A percentile compares a stretch with the other conserved stretches of the same genome.
Conservation (phyloP, 1,140 invertebrate genomes). For the Papilio xuthus region DNA sequence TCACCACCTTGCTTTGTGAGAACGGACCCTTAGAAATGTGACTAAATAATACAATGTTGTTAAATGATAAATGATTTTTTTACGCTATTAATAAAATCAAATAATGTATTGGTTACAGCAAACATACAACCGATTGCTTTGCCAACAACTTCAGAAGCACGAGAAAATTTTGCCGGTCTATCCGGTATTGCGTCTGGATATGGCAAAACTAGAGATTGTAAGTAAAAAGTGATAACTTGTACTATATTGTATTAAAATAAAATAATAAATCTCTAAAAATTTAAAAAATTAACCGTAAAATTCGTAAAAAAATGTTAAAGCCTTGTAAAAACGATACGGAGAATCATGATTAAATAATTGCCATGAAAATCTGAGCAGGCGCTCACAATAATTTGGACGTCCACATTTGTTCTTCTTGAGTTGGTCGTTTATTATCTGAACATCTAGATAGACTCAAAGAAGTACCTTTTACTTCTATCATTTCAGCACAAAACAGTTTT, state of each 20-base stretch:
- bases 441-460: neutral
- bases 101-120: constrained; percentile 28
- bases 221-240: constrained; percentile 24
- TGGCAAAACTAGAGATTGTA: constrained; percentile 43
- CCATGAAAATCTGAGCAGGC: neutral
- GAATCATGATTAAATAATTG: neutral
- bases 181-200: constrained; percentile 42
- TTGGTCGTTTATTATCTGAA: no score
- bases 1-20: no score
- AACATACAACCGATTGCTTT: constrained; percentile 40
- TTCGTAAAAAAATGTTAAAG: no score
- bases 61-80: no score
- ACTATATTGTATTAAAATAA: no score
- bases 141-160: constrained; percentile 37
- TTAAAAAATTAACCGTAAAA: no score
- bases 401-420: no score
- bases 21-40: no score
- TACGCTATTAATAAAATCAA: neutral
- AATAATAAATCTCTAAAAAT: no score
- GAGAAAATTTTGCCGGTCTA: constrained; percentile 39
- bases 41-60: no score
- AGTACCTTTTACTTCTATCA: constrained; percentile 13
- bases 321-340: no score
- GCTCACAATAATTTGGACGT: no score
- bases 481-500: constrained; percentile 62